Conservation (phyloP, 2,113 vertebrate genomes). For the Fukomys damarensis region DNA sequence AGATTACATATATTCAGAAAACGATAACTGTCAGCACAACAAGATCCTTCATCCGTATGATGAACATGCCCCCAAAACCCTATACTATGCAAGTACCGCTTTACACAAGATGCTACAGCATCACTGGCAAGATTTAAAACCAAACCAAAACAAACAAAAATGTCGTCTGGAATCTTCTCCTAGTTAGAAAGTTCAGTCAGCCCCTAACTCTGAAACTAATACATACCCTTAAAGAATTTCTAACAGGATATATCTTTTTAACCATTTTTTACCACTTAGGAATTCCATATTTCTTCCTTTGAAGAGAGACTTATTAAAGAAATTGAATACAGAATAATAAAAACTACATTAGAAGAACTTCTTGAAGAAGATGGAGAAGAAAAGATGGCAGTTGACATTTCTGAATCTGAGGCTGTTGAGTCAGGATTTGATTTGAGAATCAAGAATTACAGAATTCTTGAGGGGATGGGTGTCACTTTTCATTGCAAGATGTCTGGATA, state of each 20-base stretch:
- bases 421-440: constrained; percentile 93
- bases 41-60: neutral
- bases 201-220: constrained; percentile 14
- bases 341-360: constrained; percentile 94
- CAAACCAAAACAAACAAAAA: neutral
- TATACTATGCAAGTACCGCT: neutral
- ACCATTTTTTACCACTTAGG: constrained; percentile 86
- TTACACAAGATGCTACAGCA: neutral
- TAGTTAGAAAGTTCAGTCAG: neutral
- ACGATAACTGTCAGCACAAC: neutral
- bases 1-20: neutral
- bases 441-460: constrained; percentile 96
- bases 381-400: constrained; percentile 90
- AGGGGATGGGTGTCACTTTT: constrained; percentile 97
- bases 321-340: constrained; percentile 97
- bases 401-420: constrained; percentile 91
- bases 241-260: constrained; percentile 22
- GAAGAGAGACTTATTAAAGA: constrained; percentile 98
- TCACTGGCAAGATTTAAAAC: constrained; percentile 22
- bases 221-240: constrained; percentile 27
- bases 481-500: constrained; percentile 95
- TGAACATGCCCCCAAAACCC: neutral
- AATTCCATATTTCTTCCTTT: constrained; percentile 96
- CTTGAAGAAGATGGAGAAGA: constrained; percentile 95
- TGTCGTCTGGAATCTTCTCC: neutral